Percentiles rank a stretch among this genome's conserved stretches.
Conservation (phyloP, 1,140 invertebrate genomes). For the Thaumatotibia leucotreta region DNA sequence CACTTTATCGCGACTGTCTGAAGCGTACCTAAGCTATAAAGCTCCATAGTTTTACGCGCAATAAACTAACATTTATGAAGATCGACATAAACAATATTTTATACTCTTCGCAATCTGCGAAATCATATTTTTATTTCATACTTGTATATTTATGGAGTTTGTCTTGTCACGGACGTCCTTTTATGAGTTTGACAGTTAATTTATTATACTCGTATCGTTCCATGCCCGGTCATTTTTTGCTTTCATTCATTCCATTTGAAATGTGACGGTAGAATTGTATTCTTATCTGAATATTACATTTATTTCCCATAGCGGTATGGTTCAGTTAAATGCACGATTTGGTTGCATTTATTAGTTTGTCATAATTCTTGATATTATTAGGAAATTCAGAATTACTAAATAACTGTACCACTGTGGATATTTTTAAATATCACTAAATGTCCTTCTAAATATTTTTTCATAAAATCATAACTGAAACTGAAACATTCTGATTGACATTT, state of each 20-base stretch:
- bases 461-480: too few species aligned
- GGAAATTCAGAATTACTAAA: too few species aligned
- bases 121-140: constrained; percentile 61
- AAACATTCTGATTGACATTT: too few species aligned
- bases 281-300: background rate
- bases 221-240: constrained; percentile 31
- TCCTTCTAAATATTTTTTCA: too few species aligned
- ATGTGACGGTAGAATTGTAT: background rate
- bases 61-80: constrained; percentile 64
- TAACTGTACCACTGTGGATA: too few species aligned
- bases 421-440: too few species aligned
- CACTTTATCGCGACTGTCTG: too few species aligned
- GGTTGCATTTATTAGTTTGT: too few species aligned
- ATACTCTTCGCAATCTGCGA: constrained; percentile 60
- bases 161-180: constrained; percentile 19
- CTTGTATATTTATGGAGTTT: constrained; percentile 10
- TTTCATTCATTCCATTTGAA: constrained; percentile 4
- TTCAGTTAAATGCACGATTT: too few species aligned
- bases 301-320: too few species aligned
- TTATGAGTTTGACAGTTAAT: constrained; percentile 47
- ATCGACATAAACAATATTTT: constrained; percentile 73
- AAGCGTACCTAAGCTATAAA: constrained; percentile 60
- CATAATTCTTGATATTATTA: too few species aligned
- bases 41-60: constrained; percentile 53
- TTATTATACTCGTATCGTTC: constrained; percentile 32